Conservation (phyloP, 2,888 invertebrate species). For the Microplitis manilae region DNA sequence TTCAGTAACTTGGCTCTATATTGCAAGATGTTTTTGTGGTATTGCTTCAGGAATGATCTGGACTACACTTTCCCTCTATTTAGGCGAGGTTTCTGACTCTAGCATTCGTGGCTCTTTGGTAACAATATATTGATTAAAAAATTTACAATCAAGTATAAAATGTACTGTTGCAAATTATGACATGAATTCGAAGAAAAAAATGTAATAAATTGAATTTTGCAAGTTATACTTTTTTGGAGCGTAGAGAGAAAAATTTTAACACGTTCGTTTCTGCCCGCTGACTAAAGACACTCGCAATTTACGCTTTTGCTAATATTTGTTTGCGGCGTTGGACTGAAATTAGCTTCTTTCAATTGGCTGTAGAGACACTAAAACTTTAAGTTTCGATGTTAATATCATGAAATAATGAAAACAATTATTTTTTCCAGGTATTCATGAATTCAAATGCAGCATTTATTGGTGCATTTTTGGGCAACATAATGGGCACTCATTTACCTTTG, state of each 20-base stretch:
- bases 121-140: slow-evolving; percentile 44
- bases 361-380: too few species aligned
- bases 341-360: too few species aligned
- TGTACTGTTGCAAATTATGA: too few species aligned
- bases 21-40: slow-evolving; percentile 60
- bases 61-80: slow-evolving; percentile 61
- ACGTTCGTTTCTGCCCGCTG: too few species aligned
- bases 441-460: slow-evolving; percentile 63
- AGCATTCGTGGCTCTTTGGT: slow-evolving; percentile 67
- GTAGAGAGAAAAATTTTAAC: too few species aligned
- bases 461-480: slow-evolving; percentile 63
- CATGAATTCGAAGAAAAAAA: too few species aligned
- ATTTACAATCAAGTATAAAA: slow-evolving; percentile 4
- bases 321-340: too few species aligned
- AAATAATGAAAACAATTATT: slow-evolving; percentile 23
- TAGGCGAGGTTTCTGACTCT: slow-evolving; percentile 67
- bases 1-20: slow-evolving; percentile 64
- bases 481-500: slow-evolving; percentile 68
- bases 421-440: slow-evolving; percentile 63
- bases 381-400: too few species aligned
- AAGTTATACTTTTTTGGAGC: too few species aligned
- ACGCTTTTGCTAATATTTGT: too few species aligned
- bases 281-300: too few species aligned
- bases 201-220: too few species aligned
- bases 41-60: slow-evolving; percentile 65